These are phyloP conservation scores for Stichodactyla mertensii DNA, from an alignment of 64 coral and sea anemone species.

Conservation along the genomic window DNA sequence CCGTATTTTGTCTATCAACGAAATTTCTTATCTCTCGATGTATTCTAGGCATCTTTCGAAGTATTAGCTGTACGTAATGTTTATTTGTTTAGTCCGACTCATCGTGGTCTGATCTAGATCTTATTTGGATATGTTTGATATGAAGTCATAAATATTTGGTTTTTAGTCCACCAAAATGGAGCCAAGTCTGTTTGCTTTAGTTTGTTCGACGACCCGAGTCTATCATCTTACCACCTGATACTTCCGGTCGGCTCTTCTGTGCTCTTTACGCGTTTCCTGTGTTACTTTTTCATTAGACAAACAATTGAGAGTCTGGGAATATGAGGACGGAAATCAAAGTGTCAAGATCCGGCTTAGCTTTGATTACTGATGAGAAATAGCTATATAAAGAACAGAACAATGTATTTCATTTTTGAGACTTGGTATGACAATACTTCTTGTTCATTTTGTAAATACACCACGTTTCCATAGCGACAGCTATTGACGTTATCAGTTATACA, in stretches of 20 bases:
- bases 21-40: neutral
- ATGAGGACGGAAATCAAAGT: slow-evolving; percentile 9
- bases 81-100: neutral
- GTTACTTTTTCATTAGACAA: slow-evolving; percentile 5
- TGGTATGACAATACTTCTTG: too few relatives aligned
- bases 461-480: too few relatives aligned
- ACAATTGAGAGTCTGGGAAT: neutral
- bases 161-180: neutral
- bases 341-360: neutral
- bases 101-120: neutral
- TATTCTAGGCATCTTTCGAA: neutral
- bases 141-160: neutral
- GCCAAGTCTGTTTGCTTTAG: neutral
- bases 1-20: neutral
- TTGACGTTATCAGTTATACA: too few relatives aligned
- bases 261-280: neutral
- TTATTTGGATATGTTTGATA: neutral
- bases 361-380: too few relatives aligned
- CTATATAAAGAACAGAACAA: too few relatives aligned
- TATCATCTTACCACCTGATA: neutral
- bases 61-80: neutral
- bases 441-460: too few relatives aligned
- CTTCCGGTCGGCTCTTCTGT: neutral
- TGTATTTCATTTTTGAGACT: too few relatives aligned
- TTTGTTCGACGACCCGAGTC: neutral